Evolutionary conservation across 2,797 vertebrate species (phyloP).

Genomic region (Xiphorhynchus erythropygius): DNA sequence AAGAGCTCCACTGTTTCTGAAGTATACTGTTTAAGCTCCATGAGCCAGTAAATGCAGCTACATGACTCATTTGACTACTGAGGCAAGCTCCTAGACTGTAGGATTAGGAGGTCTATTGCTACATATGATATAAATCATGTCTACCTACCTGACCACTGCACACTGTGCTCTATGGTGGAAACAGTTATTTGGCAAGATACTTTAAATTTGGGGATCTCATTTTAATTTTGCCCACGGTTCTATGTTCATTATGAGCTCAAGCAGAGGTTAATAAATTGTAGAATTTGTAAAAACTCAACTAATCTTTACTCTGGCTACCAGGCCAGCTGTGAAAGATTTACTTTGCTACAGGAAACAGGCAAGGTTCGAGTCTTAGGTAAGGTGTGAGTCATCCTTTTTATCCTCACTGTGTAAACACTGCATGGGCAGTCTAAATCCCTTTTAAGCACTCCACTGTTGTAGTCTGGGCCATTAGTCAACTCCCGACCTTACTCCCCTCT

Average conservation of each 20-base stretch:
- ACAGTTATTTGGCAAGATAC: not conserved
- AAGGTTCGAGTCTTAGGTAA: not conserved
- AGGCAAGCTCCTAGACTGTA: not conserved
- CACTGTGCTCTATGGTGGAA: not conserved
- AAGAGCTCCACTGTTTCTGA: not conserved
- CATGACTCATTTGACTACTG: not conserved
- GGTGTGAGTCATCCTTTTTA: not conserved
- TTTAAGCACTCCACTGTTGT: not conserved
- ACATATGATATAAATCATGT: not conserved
- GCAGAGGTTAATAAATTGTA: not conserved
- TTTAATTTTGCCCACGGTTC: not conserved
- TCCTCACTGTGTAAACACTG: not conserved
- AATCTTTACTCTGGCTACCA: not conserved
- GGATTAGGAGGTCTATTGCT: not conserved
- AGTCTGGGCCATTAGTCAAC: not conserved
- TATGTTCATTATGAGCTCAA: not conserved
- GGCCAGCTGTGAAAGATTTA: not conserved
- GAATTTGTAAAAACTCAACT: not conserved
- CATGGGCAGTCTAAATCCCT: not conserved
- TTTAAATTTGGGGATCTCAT: not conserved
- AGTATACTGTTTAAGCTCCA: not conserved
- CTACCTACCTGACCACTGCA: not conserved
- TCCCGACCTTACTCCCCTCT: not conserved
- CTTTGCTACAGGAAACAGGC: not conserved
- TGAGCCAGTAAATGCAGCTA: not conserved